A percentile compares a stretch with the other conserved stretches of the same genome.
phyloP scores from a whole-genome alignment of 2,113 vertebrate species.

The Atlantisia rogersi region DNA sequence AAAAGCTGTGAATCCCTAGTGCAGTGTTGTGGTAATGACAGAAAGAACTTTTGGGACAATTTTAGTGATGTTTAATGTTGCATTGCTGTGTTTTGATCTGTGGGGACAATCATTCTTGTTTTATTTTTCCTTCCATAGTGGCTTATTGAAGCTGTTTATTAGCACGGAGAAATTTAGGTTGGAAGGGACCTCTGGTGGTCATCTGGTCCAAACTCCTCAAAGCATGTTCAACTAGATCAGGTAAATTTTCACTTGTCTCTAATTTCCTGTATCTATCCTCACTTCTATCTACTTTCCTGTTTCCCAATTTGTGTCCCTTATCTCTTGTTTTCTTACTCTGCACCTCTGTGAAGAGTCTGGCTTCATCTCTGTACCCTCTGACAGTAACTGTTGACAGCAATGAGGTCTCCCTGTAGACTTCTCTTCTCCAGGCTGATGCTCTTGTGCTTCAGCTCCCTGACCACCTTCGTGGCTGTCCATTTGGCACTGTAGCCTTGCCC shows the following conservation, averaged over 20 bases:
- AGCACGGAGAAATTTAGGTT: neutral
- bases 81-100: neutral
- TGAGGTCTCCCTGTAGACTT: neutral
- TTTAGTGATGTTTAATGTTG: neutral
- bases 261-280: neutral
- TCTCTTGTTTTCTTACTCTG: neutral
- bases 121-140: neutral
- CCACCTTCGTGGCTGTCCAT: neutral
- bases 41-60: neutral
- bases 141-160: neutral
- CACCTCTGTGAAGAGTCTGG: neutral
- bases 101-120: neutral
- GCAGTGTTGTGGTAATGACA: neutral
- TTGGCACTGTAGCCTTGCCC: neutral
- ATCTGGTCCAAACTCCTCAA: neutral
- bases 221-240: neutral
- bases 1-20: neutral
- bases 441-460: neutral
- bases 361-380: neutral
- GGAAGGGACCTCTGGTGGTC: slow-evolving; percentile 20
- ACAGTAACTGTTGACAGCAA: neutral
- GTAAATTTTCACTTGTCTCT: neutral
- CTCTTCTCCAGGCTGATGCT: neutral
- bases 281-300: fast-evolving
- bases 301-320: neutral